Base-by-base conservation (phyloP, 2,797 vertebrate species). In the Danio choprae region DNA sequence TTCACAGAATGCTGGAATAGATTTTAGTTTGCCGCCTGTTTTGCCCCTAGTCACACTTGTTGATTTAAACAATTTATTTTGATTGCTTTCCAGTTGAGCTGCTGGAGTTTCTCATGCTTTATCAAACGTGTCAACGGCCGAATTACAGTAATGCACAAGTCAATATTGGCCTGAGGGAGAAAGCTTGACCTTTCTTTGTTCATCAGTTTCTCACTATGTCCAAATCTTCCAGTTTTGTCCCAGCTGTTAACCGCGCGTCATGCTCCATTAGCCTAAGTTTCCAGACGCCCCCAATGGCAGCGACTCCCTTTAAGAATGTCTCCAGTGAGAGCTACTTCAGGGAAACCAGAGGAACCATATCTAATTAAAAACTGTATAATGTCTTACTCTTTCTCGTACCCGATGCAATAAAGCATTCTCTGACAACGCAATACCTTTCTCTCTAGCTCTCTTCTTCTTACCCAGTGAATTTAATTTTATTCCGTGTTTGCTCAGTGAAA, bases 281-380 rank as follows among this genome's bases (percentile, higher is more conserved):
- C 63, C 16, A 58, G 51, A 40, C 29, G 13, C 10, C 18, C 18
- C 48, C 56, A 69, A n/a, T 51, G 44, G 44, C 56, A 71, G 41
- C 7, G 15, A 56, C 53, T 68, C 44, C 62, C 11, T 67, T 60
- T 38, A 59, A 53, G 29, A 72, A 18, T 8, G 63, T 70, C 79
- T 74, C 65, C 58, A 43, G 64, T 15, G 53, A 75, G 51, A 55
- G 41, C 50, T 36, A 44, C 60, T 68, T 41, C 36, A 74, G 81
- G 70, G 60, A 79, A 48, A 70, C 50, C 73, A 40, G 2, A 69
- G 20, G 43, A 63, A 76, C 51, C 74, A 11, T 41, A 65, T 74
- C 73, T 82, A 76, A 74, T 82, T 80, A 82, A 74, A 82, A 60
- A 73, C 29, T 58, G 55, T 56, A 50, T 62, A 73, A 58, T 58